Evolutionary conservation across 2,888 invertebrate genomes (phyloP), one percentile per base, ranked within the genome.

Genomic region (Melieria picta): DNA sequence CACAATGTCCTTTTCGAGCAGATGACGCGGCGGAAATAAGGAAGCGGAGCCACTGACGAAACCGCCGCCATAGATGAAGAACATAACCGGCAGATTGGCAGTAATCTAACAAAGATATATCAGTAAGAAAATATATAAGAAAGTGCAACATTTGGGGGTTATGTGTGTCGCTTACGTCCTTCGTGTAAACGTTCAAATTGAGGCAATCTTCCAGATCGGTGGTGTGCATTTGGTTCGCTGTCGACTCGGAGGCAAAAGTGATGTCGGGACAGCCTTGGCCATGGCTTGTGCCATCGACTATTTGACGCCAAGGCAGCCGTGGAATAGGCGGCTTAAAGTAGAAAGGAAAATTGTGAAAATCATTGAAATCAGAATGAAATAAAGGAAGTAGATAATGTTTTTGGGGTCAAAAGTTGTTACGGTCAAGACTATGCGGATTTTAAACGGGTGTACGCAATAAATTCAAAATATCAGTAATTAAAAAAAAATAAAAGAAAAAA

Each of bases 1-100:
- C 1, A 89, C 84, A 11, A 89, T 81, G 74, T 89, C 88, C 47
- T 85, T 80, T 77, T 89, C 89, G 9, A 88, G 79, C 4, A 88
- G 79, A 78, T 86, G 85, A 71, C 84, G 76, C 5, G 88, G 85
- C 10, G 87, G 85, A 78, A 84, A 85, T 76, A 84, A 80, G 13
- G 79, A 73, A 5, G 87, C 78, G 1, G 85, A 82, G 45, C 88
- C 87, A 76, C 85, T 84, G 68, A 83, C 81, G 73, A 85, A 87
- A 30, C 84, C 87, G 9, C 88, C 88, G 0, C 88, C 88, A 71
- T 88, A 87, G 63, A 88, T 79, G 74, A 85, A 88, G 42, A 88
- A 83, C 85, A 88, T 86, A 0, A 88, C 88, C 0, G 88, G 87
- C 60, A 76, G 78, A n/a, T 75, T 76, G 5, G 74, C 77, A n/a